phyloP scores from a whole-genome alignment of 2,797 vertebrate genomes.

The Acanthurus leucopareius region DNA sequence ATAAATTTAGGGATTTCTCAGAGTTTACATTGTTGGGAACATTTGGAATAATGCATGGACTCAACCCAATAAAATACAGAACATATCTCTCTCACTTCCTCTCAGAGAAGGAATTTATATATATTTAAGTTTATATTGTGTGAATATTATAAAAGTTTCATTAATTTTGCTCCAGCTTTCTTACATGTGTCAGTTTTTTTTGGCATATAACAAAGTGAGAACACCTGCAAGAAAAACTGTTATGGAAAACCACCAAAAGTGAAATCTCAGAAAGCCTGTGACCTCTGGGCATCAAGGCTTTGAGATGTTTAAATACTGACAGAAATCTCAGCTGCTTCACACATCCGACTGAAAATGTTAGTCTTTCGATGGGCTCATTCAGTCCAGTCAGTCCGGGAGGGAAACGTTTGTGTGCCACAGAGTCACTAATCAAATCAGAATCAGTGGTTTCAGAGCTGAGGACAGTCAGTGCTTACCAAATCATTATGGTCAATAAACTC shows the following conservation, averaged over 20 bases:
- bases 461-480: constrained; percentile 54
- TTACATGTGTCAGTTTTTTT: too few relatives aligned
- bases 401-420: constrained; percentile 55
- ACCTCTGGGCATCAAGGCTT: background rate
- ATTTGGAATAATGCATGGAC: too few relatives aligned
- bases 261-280: background rate
- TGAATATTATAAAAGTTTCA: too few relatives aligned
- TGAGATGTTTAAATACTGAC: constrained; percentile 11
- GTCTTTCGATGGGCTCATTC: constrained; percentile 45
- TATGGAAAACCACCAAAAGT: background rate
- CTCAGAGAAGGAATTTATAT: too few relatives aligned
- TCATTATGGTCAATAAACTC: constrained; percentile 70
- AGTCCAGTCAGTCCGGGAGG: constrained; percentile 41
- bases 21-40: too few relatives aligned
- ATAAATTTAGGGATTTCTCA: too few relatives aligned
- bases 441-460: constrained; percentile 54
- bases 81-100: too few relatives aligned
- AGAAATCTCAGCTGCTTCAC: constrained; percentile 18
- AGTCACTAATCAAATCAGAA: constrained; percentile 74
- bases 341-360: constrained; percentile 39
- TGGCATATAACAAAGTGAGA: too few relatives aligned
- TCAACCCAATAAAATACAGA: too few relatives aligned
- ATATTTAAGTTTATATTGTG: too few relatives aligned
- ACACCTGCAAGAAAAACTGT: too few relatives aligned
- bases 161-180: too few relatives aligned